Percentiles rank a stretch among this genome's conserved stretches.
phyloP scores from a whole-genome alignment of 1,140 invertebrate genomes.

The Sminthurides bifidus region DNA sequence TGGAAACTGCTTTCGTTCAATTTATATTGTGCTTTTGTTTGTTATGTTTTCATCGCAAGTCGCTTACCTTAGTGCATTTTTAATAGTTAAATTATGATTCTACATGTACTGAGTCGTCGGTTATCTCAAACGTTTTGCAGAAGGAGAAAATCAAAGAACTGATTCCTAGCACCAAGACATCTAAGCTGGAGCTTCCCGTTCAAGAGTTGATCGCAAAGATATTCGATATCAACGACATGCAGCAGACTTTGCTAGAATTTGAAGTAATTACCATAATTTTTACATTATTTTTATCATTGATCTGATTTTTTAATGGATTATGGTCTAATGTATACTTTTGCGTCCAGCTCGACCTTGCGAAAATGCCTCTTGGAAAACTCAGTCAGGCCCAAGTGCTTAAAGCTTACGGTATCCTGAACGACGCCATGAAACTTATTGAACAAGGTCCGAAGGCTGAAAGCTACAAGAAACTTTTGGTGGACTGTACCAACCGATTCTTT shows the following conservation, averaged over 20 bases:
- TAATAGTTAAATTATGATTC: too few relatives aligned
- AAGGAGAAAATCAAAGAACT: slow-evolving; percentile 2
- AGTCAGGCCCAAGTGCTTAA: slow-evolving; percentile 79
- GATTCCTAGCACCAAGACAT: slow-evolving; percentile 36
- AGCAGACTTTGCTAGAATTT: slow-evolving; percentile 83
- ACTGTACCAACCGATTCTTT: slow-evolving; percentile 60
- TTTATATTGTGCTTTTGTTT: too few relatives aligned
- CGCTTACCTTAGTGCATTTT: too few relatives aligned
- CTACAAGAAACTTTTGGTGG: slow-evolving; percentile 52
- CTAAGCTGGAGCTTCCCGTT: slow-evolving; percentile 59
- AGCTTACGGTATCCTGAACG: slow-evolving; percentile 69
- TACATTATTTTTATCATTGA: not conserved
- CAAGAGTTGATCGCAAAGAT: slow-evolving; percentile 75
- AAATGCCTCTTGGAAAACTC: slow-evolving; percentile 75
- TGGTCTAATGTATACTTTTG: slow-evolving; percentile 7
- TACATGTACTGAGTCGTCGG: too few relatives aligned
- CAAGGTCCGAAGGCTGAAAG: slow-evolving; percentile 43
- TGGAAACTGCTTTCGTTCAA: too few relatives aligned
- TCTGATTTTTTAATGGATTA: not conserved
- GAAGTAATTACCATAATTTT: slow-evolving; percentile 47
- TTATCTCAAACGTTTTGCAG: not conserved
- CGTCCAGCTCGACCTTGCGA: slow-evolving; percentile 11
- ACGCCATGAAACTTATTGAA: slow-evolving; percentile 48
- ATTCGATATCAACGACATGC: slow-evolving; percentile 87
- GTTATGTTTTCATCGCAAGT: too few relatives aligned